A percentile compares a stretch with the other conserved stretches of the same genome.
Conservation (phyloP, 2,113 vertebrate genomes). For the Oncorhynchus masou region DNA sequence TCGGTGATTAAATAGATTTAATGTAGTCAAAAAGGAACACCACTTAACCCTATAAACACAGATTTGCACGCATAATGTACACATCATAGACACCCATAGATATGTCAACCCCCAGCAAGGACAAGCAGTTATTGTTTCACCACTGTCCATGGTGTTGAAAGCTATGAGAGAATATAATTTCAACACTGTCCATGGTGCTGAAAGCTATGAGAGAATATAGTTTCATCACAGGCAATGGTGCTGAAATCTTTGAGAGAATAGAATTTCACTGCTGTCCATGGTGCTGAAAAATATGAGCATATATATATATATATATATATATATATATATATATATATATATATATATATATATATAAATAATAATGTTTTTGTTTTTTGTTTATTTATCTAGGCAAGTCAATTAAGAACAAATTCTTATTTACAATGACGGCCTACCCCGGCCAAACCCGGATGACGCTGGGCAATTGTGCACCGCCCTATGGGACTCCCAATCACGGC, state of each 20-base stretch:
- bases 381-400: no score
- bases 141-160: neutral
- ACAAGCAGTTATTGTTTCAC: neutral
- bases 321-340: no score
- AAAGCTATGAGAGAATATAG: conserved; percentile 23
- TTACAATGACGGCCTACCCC: no score
- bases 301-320: neutral
- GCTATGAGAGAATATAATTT: neutral
- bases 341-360: no score
- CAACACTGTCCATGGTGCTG: conserved; percentile 70
- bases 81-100: neutral
- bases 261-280: neutral
- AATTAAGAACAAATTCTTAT: no score
- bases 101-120: neutral
- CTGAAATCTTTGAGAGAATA: neutral
- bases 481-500: no score
- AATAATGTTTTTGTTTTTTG: no score
- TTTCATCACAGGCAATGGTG: neutral
- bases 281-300: neutral
- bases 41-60: neutral
- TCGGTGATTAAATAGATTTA: neutral
- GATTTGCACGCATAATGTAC: neutral
- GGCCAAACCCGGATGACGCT: no score
- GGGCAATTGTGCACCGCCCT: no score
- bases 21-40: neutral